Conservation (phyloP, 2,797 vertebrate species). For the Phalloptychus januarius region DNA sequence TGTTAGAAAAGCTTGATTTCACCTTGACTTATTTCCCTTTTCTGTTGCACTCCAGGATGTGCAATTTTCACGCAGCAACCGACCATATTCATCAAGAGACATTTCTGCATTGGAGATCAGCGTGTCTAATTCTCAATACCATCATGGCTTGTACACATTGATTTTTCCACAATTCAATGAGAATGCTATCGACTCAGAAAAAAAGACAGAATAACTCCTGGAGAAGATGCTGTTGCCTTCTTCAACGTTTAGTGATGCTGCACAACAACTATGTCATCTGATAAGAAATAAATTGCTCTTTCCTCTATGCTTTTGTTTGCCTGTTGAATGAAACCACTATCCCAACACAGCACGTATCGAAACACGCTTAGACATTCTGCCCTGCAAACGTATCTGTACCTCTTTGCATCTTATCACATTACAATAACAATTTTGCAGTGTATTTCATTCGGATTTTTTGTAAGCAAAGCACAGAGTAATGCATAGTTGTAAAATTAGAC, state of each 20-base stretch:
- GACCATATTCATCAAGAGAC: slow-evolving; percentile 69
- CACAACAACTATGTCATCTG: slow-evolving; percentile 29
- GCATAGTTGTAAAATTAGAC: background rate
- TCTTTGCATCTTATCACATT: background rate
- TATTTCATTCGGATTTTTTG: background rate
- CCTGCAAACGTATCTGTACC: background rate
- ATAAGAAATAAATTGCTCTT: slow-evolving; percentile 27
- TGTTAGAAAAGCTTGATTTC: slow-evolving; percentile 58
- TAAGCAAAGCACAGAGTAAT: background rate
- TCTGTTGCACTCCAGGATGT: slow-evolving; percentile 62
- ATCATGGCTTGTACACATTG: slow-evolving; percentile 62
- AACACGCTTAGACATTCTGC: background rate
- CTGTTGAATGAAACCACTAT: slow-evolving; percentile 31
- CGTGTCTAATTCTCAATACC: slow-evolving; percentile 70
- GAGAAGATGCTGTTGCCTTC: slow-evolving; percentile 42
- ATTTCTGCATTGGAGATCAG: slow-evolving; percentile 55
- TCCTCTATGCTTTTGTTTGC: slow-evolving; percentile 16
- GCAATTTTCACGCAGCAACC: slow-evolving; percentile 60
- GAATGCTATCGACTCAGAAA: slow-evolving; percentile 61
- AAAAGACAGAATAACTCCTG: slow-evolving; percentile 50
- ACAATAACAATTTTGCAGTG: too few species aligned
- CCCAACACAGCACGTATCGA: background rate
- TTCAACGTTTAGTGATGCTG: slow-evolving; percentile 50
- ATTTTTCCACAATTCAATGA: slow-evolving; percentile 66
- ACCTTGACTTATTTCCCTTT: slow-evolving; percentile 67